Base-by-base conservation (phyloP, 2,113 vertebrate species). In the Catharus minimus region DNA sequence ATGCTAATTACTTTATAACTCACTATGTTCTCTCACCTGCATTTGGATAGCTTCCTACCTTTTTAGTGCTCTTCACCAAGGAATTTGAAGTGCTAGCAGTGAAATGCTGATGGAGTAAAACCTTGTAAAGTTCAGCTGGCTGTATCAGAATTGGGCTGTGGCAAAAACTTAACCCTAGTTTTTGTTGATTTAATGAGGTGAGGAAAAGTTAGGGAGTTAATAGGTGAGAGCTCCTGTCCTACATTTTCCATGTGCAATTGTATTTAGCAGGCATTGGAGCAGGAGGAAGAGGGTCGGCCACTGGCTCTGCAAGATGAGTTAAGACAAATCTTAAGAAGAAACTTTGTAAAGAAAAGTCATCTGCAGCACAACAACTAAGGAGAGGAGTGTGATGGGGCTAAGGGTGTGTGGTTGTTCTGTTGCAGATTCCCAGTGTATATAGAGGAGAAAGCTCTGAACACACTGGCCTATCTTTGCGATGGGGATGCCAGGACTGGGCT, bases 401-500 rank as follows among this genome's bases (percentile, higher is more conserved):
- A 55, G 32, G 41, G 6, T 13, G 12, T 73, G 10, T 58, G 13
- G 4, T 87, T 53, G 7, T 91, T 97, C 76, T 94, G 71, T 97
- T 97, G 67, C 88, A 99, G 99, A 57, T 89, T 97, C 8, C 95
- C 95, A 0, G 96, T 99, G 75, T 98, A 91, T 88, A 98, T 99
- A 39, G 99, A 99, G 84, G 97, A 98, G 89, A 98, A 98, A 77
- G 99, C 99, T 21, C 91, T 99, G 88, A 98, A 97, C 83, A 99
- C 98, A 4, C 92, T 99, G 17, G 98, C 99, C 21, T 98, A 98
- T 86, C 98, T 99, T 47, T 99, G 98, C 4, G 99, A 99, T 0
- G 99, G 99, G 5, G 99, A 99, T 14, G 99, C 99, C 30, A 97
- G 99, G 72, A 81, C 97, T 9, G 99, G 98, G 44, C 96, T 99